Percentiles rank a stretch among this genome's conserved stretches.
These are phyloP conservation scores for Sporophila hypoxantha DNA, from an alignment of 2,113 vertebrate species.

Conservation along the genomic window DNA sequence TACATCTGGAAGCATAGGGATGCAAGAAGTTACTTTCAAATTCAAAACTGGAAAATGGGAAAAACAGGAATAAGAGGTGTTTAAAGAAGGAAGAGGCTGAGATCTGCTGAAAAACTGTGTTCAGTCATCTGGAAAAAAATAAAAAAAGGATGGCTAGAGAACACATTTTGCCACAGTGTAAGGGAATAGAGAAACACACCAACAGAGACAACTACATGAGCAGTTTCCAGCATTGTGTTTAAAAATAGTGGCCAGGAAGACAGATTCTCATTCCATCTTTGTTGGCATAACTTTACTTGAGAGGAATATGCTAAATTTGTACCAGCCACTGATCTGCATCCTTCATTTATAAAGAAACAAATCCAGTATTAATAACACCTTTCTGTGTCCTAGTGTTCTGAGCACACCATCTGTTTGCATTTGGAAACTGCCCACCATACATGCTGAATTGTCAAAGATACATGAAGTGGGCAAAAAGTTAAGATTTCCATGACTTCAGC, in stretches of 20 bases:
- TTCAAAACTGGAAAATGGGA: not conserved
- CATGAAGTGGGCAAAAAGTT: not conserved
- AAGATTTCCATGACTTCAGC: slow-evolving; percentile 14
- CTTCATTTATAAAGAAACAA: not conserved
- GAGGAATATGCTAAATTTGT: not conserved
- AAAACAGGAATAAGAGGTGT: not conserved
- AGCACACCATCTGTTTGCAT: not conserved
- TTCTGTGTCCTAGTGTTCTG: not conserved
- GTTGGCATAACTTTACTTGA: not conserved
- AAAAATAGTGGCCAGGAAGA: not conserved
- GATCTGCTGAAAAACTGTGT: not conserved
- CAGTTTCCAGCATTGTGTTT: not conserved
- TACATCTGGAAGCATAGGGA: not conserved
- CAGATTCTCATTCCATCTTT: not conserved
- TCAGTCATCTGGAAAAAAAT: not conserved
- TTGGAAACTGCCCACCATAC: not conserved
- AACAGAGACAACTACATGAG: not conserved
- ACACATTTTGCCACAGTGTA: not conserved
- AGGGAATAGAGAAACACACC: not conserved
- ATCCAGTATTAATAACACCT: not conserved
- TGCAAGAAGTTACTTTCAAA: not conserved
- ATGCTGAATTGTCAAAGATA: not conserved
- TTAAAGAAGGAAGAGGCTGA: not conserved
- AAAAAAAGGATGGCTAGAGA: not conserved
- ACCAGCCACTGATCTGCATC: not conserved